phyloP scores from a whole-genome alignment of 2,113 vertebrate species.

The Lagopus muta region DNA sequence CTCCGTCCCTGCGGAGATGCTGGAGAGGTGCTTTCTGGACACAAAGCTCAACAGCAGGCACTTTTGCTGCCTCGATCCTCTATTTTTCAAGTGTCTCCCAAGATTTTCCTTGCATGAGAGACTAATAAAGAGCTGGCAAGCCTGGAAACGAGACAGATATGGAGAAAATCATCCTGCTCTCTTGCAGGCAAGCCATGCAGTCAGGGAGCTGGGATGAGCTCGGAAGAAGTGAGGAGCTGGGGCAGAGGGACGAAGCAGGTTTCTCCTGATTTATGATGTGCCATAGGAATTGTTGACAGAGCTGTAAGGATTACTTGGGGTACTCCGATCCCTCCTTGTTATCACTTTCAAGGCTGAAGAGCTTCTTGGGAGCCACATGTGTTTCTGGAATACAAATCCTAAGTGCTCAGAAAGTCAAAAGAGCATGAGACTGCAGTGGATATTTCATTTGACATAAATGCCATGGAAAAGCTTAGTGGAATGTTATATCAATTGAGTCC shows the following conservation, averaged over 20 bases:
- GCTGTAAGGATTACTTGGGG: background rate
- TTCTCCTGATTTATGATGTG: background rate
- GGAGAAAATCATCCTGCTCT: background rate
- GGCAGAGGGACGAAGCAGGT: background rate
- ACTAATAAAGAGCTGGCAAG: background rate
- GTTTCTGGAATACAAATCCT: background rate
- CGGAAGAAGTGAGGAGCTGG: background rate
- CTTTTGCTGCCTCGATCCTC: background rate
- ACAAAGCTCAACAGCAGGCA: rapidly evolving
- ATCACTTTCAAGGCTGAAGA: background rate
- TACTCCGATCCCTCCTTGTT: slow-evolving; percentile 17
- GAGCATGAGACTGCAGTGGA: background rate
- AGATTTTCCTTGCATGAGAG: background rate
- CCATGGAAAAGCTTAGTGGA: background rate
- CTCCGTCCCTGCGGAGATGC: rapidly evolving
- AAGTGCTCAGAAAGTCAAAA: background rate
- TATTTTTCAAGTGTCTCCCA: background rate
- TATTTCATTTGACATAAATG: background rate
- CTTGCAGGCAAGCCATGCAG: rapidly evolving
- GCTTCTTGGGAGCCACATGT: background rate
- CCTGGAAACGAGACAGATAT: background rate
- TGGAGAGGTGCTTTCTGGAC: background rate
- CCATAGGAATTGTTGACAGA: background rate
- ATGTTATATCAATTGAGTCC: background rate
- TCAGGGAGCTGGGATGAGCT: rapidly evolving